Conservation (phyloP, 2,888 invertebrate species). For the Microctonus aethiopoides region DNA sequence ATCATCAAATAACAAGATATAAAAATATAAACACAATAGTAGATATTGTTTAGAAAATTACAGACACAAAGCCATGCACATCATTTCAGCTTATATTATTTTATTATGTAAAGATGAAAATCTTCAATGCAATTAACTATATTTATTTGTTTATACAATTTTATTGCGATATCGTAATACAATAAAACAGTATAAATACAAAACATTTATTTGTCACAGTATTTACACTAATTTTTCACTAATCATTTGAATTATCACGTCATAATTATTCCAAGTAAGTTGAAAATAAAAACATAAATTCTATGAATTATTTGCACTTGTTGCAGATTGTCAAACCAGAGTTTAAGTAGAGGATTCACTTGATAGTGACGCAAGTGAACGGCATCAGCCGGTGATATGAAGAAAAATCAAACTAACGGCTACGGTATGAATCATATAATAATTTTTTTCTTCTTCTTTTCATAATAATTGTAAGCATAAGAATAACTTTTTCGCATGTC, state of each 20-base stretch:
- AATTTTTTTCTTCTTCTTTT: constrained; percentile 23
- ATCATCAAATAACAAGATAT: background rate
- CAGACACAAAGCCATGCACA: background rate
- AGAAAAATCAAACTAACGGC: constrained; percentile 58
- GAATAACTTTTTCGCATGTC: background rate
- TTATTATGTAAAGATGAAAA: background rate
- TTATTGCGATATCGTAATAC: background rate
- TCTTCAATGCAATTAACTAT: background rate
- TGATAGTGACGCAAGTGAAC: background rate
- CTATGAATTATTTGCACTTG: background rate
- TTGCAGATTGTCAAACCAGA: constrained; percentile 1
- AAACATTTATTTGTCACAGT: background rate
- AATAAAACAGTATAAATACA: too few relatives aligned
- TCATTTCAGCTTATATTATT: background rate
- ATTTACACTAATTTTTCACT: background rate
- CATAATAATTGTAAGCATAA: too few relatives aligned
- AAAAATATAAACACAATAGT: background rate
- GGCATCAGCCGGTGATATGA: constrained; percentile 57
- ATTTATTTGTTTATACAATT: background rate
- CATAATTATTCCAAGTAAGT: background rate
- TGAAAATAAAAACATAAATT: background rate
- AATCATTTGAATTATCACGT: background rate
- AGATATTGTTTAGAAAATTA: background rate
- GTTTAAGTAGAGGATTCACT: background rate
- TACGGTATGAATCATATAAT: constrained; percentile 52